Conservation (phyloP, 2,888 invertebrate genomes). For the Deroplatys truncata region DNA sequence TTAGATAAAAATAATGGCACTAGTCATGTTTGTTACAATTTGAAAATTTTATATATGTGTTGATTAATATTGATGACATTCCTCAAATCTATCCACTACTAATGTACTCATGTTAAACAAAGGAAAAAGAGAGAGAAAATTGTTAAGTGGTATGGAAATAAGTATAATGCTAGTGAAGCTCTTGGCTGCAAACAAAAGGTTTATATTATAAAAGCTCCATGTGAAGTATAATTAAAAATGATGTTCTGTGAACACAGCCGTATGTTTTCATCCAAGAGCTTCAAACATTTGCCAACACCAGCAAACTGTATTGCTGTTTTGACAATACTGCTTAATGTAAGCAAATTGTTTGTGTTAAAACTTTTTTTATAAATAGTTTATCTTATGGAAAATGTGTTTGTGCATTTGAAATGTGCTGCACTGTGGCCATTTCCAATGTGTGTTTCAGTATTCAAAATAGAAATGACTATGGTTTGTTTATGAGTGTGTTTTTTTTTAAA, state of each 20-base stretch:
- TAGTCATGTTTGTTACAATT: conserved; percentile 54
- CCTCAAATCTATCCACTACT: conserved; percentile 39
- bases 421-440: background rate
- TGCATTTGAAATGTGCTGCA: background rate
- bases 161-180: background rate
- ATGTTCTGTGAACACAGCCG: background rate
- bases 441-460: background rate
- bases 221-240: background rate
- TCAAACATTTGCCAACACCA: background rate
- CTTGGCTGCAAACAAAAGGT: background rate
- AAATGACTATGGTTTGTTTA: background rate
- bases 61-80: conserved; percentile 53
- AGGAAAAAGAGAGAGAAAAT: background rate
- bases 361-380: background rate
- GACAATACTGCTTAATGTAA: background rate
- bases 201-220: background rate
- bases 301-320: background rate
- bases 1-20: conserved; percentile 43
- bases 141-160: background rate
- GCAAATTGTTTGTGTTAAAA: background rate
- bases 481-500: background rate
- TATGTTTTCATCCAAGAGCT: background rate
- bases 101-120: conserved; percentile 21
- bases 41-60: conserved; percentile 53
- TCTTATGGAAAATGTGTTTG: background rate